phyloP scores from a whole-genome alignment of 2,888 invertebrate genomes.

The Galerucella calmariensis region DNA sequence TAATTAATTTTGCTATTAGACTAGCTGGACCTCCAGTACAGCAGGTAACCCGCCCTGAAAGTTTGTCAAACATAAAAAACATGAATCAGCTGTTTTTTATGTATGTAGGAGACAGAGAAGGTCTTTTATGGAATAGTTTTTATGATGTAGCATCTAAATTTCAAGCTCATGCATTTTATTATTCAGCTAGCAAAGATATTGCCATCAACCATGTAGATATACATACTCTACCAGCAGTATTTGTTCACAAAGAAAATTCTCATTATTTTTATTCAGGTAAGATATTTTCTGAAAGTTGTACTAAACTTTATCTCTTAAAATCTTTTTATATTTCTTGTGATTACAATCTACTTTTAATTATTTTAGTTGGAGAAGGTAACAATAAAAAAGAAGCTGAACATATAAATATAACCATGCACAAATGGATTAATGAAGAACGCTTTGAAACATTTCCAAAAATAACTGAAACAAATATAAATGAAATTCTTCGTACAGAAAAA shows the following conservation, averaged over 20 bases:
- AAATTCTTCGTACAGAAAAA: constrained; percentile 85
- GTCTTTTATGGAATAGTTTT: constrained; percentile 79
- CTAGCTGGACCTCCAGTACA: constrained; percentile 92
- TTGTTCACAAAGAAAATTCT: constrained; percentile 87
- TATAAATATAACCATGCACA: constrained; percentile 79
- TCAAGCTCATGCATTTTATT: constrained; percentile 91
- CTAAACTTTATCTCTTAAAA: neutral
- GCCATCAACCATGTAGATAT: constrained; percentile 76
- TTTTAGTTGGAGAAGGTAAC: constrained; percentile 55
- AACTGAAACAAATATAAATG: constrained; percentile 84
- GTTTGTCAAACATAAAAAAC: constrained; percentile 80
- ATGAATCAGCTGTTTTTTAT: constrained; percentile 88
- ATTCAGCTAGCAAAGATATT: constrained; percentile 77
- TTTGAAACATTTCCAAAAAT: constrained; percentile 91
- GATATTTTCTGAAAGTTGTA: neutral
- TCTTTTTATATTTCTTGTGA: no score
- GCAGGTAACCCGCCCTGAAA: constrained; percentile 81
- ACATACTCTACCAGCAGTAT: constrained; percentile 77
- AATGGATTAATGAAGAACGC: constrained; percentile 90
- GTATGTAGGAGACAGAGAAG: constrained; percentile 83
- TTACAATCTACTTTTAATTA: constrained; percentile 27
- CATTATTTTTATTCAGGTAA: constrained; percentile 79
- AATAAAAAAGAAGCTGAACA: constrained; percentile 63
- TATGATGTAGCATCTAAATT: constrained; percentile 77
- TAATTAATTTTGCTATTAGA: constrained; percentile 89